Evolutionary conservation across 2,113 vertebrate species (phyloP), one percentile per base, ranked within the genome.

Genomic region (Anthoscopus minutus): DNA sequence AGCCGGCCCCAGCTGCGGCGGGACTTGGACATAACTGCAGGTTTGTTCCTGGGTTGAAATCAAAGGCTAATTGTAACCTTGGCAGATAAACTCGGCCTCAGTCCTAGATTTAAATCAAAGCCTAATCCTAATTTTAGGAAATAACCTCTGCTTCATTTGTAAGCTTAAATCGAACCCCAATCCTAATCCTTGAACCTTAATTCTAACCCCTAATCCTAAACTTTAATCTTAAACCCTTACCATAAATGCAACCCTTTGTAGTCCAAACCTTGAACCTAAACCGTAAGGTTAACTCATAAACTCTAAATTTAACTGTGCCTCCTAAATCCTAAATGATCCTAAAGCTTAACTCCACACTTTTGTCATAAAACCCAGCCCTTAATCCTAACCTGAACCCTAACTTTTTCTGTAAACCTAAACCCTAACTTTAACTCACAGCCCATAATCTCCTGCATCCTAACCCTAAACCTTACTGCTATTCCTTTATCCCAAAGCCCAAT

Each of bases 11-110:
- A 2, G 15, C 37, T n/a, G 53, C 47, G 42, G 48, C 13, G 14
- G n/a, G n/a, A n/a, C 2, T 44, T 57, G n/a, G 31, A 3, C 8
- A 0, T 40, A 8, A 37, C 14, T 19, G 42, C 18, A 17, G 30
- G 7, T 0, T 35, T 45, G 28, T 13, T 30, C 14, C 31, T 4
- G 6, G 22, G 45, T 13, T 30, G 40, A 35, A 74, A 30, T 45
- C 33, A 22, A 45, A 73, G 31, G 17, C 8, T 61, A 15, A 31
- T 35, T 31, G 31, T 45, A 28, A 45, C 30, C 22, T 18, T 54
- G 21, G 67, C 25, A 15, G 50, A 44, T 45, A 13, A 47, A 13
- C 2, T 86, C 4, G 3, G 28, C 2, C 20, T 50, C 33, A 24
- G 5, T 21, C 21, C 20, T 50, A 12, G 33, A 20, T 15, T 35